Base-by-base conservation (phyloP, 2,113 vertebrate species). In the Passer montanus region DNA sequence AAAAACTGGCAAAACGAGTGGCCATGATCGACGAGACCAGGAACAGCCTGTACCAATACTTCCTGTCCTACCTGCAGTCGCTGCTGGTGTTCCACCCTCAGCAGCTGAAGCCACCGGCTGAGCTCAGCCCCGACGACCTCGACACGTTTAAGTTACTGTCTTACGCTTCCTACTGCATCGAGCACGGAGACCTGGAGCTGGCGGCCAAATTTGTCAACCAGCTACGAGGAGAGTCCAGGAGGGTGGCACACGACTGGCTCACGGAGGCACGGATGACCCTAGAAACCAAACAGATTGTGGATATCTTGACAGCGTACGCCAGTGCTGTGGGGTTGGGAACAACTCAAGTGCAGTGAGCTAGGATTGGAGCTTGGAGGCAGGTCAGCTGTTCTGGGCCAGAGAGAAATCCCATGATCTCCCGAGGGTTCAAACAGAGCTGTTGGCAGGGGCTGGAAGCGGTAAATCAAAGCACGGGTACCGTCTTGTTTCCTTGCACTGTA, bases 121-220 rank as follows among this genome's bases (percentile, higher is more conserved):
- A 99, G 97, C 98, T 99, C 66, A 90, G 92, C 70, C 87, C 97
- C 0, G 98, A 98, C 2, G 98, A 99, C 96, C 97, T 99, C 10
- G 99, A 99, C 95, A 98, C 99, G 0, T 99, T 99, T 97, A 99
- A 98, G 62, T 97, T 99, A 56, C 97, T 99, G 58, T 98, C 99
- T 2, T 99, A 99, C 1, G 99, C 99, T 9, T 98, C 98, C 18
- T 99, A 99, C 39, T 99, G 99, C 97, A 97, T 99, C 11, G 99
- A 99, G 69, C 99, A 98, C 0, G 99, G 99, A 7, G 99, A 99
- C 31, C 98, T 99, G 95, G 99, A 99, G 98, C 95, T 99, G 82
- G 99, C 99, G 0, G 99, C 99, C 4, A 99, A 99, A 87, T 98
- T 99, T 63, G 98, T 99, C 70, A 99, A 99, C 97, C 99, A 99